phyloP scores from a whole-genome alignment of 2,113 vertebrate species.

The Notiomystis cincta region DNA sequence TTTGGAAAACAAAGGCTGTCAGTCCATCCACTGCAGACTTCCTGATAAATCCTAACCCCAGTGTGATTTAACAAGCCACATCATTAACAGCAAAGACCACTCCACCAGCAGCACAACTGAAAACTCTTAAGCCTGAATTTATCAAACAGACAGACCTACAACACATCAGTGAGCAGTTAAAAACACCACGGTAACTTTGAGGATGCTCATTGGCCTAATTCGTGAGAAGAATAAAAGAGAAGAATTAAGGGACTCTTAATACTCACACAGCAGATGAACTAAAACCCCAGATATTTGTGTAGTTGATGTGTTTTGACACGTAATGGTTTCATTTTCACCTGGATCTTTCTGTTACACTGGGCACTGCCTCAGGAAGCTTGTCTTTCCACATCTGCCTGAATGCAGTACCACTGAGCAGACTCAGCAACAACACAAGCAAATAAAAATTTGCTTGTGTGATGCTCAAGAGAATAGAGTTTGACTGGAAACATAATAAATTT shows the following conservation, averaged over 20 bases:
- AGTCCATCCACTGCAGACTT: not conserved
- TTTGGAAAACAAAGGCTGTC: constrained; percentile 44
- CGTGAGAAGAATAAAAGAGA: not conserved
- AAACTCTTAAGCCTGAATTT: not conserved
- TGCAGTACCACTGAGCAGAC: not conserved
- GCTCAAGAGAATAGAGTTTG: not conserved
- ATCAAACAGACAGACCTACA: not conserved
- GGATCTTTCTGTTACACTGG: not conserved
- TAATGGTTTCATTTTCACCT: not conserved
- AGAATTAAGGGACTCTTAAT: not conserved
- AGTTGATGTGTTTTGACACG: not conserved
- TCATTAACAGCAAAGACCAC: not conserved
- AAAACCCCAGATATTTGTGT: not conserved
- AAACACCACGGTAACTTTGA: not conserved
- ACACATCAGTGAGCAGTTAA: not conserved
- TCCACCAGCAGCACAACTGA: not conserved
- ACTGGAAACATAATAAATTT: not conserved
- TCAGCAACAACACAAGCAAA: not conserved
- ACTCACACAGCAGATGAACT: not conserved
- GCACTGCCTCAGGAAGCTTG: not conserved
- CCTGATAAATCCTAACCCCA: constrained; percentile 28
- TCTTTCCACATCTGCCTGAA: not conserved
- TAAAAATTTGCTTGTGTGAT: not conserved
- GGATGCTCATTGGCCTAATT: not conserved
- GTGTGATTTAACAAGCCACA: not conserved